Evolutionary conservation across 2,888 invertebrate species (phyloP), one percentile per base, ranked within the genome.

Genomic region (Drosophila mimetica): DNA sequence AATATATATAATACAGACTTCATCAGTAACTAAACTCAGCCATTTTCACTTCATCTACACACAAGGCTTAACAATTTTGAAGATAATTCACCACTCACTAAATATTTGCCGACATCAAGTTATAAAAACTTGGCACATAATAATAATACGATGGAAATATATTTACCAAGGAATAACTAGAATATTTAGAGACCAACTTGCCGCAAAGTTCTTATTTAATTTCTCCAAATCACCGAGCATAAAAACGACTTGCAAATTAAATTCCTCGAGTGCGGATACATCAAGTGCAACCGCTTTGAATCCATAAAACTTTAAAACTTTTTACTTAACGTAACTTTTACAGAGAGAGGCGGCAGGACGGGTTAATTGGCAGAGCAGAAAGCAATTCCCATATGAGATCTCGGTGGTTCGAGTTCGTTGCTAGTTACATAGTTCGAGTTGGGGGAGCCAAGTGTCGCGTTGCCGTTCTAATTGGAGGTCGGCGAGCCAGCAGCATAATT

Each of bases 401-500:
- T 30, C 13, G n/a, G 34, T 11, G 20, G 64, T 9, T 55, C n/a
- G 13, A 20, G 42, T n/a, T 34, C 34, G n/a, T 4, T 16, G 28
- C 28, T 1, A n/a, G n/a, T n/a, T n/a, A n/a, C n/a, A n/a, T n/a
- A n/a, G 18, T 9, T 32, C n/a, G 9, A 2, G 18, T 11, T 39
- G 18, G 1, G 8, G 37, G 18, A 16, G 20, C 42, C 51, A 63
- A 54, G 67, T 75, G 76, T 75, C 63, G 73, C 65, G 67, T 41
- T 41, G 66, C 30, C 57, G 46, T 75, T 81, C 76, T 85, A 86
- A 82, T 86, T 82, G 84, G 71, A 66, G 71, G 71, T 59, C 69
- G 71, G 66, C 74, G 55, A 55, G 50, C 20, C 71, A 74, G 73
- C 48, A 78, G 58, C 86, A 83, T 87, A 83, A 87, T 83, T 87